Percentiles rank a stretch among this genome's conserved stretches.
Conservation (phyloP, 2,113 vertebrate species). For the Rhagologus leucostigma region DNA sequence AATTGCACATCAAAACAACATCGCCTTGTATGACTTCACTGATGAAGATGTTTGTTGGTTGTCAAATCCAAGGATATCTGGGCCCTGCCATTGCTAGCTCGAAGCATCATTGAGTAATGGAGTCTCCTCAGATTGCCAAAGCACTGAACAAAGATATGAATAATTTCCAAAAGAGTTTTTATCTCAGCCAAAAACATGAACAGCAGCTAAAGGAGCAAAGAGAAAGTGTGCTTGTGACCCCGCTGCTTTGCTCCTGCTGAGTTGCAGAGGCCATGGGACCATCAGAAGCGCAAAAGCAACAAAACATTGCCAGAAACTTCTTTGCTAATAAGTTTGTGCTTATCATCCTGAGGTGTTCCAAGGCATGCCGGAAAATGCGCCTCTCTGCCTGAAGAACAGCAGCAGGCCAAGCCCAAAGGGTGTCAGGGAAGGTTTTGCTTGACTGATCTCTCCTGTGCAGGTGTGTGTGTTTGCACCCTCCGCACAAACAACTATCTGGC, state of each 20-base stretch:
- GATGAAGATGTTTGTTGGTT: not conserved
- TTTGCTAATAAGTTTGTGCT: not conserved
- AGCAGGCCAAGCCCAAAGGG: not conserved
- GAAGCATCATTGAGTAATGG: not conserved
- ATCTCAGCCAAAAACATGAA: not conserved
- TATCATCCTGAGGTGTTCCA: not conserved
- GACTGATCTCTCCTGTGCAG: not conserved
- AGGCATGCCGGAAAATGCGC: rapidly evolving
- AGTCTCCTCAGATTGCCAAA: not conserved
- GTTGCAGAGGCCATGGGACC: not conserved
- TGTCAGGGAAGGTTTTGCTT: not conserved
- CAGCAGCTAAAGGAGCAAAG: not conserved
- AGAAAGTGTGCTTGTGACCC: not conserved
- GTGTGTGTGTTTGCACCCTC: not conserved
- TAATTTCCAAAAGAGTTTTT: not conserved
- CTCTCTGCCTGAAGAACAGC: not conserved
- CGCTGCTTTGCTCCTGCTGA: not conserved
- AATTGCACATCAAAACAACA: slow-evolving; percentile 15
- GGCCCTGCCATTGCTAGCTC: not conserved
- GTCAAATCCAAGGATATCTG: not conserved
- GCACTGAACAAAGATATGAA: not conserved
- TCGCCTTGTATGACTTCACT: not conserved
- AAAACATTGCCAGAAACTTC: not conserved
- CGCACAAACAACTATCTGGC: not conserved
- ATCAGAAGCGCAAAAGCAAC: not conserved